Base-by-base conservation (phyloP, 2,797 vertebrate genomes). In the Hemitrygon akajei region DNA sequence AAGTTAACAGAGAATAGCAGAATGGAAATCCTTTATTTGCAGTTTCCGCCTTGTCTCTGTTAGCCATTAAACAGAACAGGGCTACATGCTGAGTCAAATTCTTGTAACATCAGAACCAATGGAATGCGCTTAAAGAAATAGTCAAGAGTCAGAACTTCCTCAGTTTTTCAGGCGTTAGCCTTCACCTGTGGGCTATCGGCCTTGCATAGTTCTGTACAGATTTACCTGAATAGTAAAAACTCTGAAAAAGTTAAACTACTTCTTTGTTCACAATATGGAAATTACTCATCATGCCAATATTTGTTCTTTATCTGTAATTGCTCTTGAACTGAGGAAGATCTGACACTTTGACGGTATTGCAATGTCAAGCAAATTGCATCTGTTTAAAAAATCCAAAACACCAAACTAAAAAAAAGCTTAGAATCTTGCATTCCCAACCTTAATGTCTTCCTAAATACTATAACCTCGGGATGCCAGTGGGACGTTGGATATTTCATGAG, bases 401-500 rank as follows among this genome's bases (percentile, higher is more conserved):
- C 0, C 18, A 69, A 86, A n/a, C 47, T n/a, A 30, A 34, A 5
- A 1, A 1, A 30, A 66, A 12, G 22, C 7, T 18, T 37, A 63
- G 0, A n/a, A n/a, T n/a, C n/a, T n/a, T n/a, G n/a, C 7, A 47
- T 7, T 18, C 22, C 37, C 69, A 73, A 47, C 22, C 69, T 40
- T 25, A 22, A 75, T 56, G 37, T 11, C 25, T 73, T 30, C 69
- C 40, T n/a, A 40, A 58, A 27, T 22, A 58, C 47, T 47, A n/a
- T 93, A 93, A 93, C 91, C 91, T 93, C 25, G 11, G 27, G 91
- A 75, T 10, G 30, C 12, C 25, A 94, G 94, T 69, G 95, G 94
- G 87, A 97, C 58, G 0, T 96, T 95, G 87, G 94, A 94, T 14
- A 95, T 94, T 40, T 96, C 95, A 56, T 95, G 94, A 93, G 96